Conservation (phyloP, 2,797 vertebrate genomes). For the Glyptemys insculpta region DNA sequence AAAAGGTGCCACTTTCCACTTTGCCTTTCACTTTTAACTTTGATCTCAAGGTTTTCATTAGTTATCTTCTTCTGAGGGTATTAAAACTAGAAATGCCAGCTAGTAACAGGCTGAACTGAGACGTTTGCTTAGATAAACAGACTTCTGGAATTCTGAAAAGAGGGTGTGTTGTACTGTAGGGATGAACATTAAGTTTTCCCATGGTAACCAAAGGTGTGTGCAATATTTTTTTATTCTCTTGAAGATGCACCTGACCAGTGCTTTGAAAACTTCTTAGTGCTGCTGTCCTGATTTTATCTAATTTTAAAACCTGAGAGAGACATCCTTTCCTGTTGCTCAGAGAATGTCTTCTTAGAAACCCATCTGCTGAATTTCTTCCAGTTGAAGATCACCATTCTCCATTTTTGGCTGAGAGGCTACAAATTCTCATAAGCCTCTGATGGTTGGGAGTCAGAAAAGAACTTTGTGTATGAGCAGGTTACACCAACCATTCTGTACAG, state of each 20-base stretch:
- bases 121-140: background rate
- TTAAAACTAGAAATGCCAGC: constrained; percentile 15
- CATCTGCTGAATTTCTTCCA: background rate
- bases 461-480: background rate
- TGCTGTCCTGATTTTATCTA: background rate
- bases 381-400: too few species aligned
- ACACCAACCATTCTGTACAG: background rate
- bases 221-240: background rate
- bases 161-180: rapidly evolving
- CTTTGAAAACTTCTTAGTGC: background rate
- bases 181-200: background rate
- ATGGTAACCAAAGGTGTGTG: background rate
- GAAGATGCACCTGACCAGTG: background rate
- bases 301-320: background rate
- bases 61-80: background rate
- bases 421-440: background rate
- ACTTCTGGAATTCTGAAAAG: background rate
- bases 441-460: rapidly evolving
- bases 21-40: constrained; percentile 14
- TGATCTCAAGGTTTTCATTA: background rate
- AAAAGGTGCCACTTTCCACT: constrained; percentile 36
- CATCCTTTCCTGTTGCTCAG: background rate
- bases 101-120: background rate
- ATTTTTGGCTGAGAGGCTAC: background rate
- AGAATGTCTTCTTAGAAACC: background rate